Evolutionary conservation across 2,797 vertebrate genomes (phyloP), one percentile per base, ranked within the genome.

Genomic region (Zalophus californianus): DNA sequence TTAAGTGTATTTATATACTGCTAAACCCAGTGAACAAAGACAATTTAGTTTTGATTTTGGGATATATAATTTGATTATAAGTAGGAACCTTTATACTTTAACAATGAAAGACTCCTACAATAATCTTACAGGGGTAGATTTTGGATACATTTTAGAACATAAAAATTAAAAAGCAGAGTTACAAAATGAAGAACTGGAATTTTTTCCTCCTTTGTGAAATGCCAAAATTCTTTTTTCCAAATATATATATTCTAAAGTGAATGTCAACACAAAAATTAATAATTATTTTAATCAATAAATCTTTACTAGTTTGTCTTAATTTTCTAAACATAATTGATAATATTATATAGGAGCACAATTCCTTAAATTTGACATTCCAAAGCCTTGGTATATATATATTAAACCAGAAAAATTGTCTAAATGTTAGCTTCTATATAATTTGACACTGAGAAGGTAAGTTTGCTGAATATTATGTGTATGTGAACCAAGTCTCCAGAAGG

Each of bases 41-140:
- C 15, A 92, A 68, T 16, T 80, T 21, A 77, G 20, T 32, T 80
- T 52, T 91, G 48, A 78, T 68, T 64, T 72, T 83, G 73, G 27
- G 35, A 79, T 58, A 91, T 27, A 90, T 50, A 83, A 73, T 86
- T 92, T 87, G 29, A 92, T 92, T 91, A 85, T 44, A 29, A 91
- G 44, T 77, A 86, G 27, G 38, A 86, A 77, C 0, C 21, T 93
- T 94, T 73, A 87, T 85, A 23, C 7, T 78, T 89, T 86, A 89
- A 93, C 41, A 93, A 84, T 62, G 50, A 96, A 93, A 96, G 23
- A 88, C 35, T 75, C 77, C 48, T 92, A 58, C 62, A 70, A 92
- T 54, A 90, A 90, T 58, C 56, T 73, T 52, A 92, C 2, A 38
- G 16, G 27, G 13, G 38, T 68, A 84, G 70, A 90, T 54, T 86